Conservation (phyloP, 2,888 invertebrate species). For the Mechanitis messenoides region DNA sequence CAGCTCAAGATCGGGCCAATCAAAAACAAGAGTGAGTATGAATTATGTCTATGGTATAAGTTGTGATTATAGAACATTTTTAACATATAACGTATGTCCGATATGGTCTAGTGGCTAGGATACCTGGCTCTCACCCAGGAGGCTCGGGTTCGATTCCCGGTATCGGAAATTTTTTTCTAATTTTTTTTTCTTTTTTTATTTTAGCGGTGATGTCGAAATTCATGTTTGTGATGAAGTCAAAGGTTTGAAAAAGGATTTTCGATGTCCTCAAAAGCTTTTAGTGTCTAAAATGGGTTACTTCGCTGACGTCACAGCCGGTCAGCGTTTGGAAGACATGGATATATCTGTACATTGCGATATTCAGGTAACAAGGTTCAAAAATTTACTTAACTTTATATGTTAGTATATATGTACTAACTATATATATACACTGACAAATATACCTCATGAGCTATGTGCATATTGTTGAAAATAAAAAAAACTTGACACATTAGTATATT, state of each 20-base stretch:
- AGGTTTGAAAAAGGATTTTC: slow-evolving; percentile 90
- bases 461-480: too few species aligned
- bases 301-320: slow-evolving; percentile 89
- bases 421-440: too few species aligned
- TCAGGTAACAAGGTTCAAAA: slow-evolving; percentile 62
- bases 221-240: slow-evolving; percentile 97
- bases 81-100: slow-evolving; percentile 41
- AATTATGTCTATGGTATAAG: background rate
- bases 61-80: background rate
- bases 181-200: slow-evolving; percentile 31
- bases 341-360: slow-evolving; percentile 98
- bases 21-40: slow-evolving; percentile 72
- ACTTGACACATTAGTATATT: too few species aligned
- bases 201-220: slow-evolving; percentile 89
- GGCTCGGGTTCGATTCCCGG: slow-evolving; percentile 84
- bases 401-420: too few species aligned
- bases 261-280: slow-evolving; percentile 89
- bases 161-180: slow-evolving; percentile 37
- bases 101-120: slow-evolving; percentile 82
- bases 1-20: slow-evolving; percentile 56
- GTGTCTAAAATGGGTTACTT: slow-evolving; percentile 97
- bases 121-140: slow-evolving; percentile 83
- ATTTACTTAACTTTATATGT: too few species aligned
- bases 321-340: slow-evolving; percentile 92
- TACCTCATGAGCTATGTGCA: too few species aligned